phyloP scores from a whole-genome alignment of 1,140 invertebrate genomes.

The Sycophila sp. region DNA sequence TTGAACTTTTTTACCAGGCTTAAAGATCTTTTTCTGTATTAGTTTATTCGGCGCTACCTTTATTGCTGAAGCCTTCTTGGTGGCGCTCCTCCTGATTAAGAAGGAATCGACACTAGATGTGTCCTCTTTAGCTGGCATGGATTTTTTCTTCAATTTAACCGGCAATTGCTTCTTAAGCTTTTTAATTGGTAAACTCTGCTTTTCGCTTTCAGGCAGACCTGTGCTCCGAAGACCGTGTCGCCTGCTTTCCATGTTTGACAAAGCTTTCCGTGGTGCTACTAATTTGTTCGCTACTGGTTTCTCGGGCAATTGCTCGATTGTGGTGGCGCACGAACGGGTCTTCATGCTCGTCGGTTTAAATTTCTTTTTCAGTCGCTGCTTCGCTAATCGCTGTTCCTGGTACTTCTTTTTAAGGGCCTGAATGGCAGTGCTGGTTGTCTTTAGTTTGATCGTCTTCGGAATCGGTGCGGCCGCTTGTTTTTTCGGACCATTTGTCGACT shows the following conservation, averaged over 20 bases:
- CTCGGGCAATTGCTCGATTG: constrained; percentile 27
- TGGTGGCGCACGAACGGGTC: constrained; percentile 56
- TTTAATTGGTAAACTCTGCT: constrained; percentile 9
- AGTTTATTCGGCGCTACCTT: constrained; percentile 17
- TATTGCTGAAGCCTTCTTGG: constrained; percentile 24
- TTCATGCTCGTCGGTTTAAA: constrained; percentile 58
- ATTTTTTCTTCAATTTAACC: constrained; percentile 8
- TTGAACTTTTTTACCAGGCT: constrained; percentile 57
- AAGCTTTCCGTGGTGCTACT: constrained; percentile 49
- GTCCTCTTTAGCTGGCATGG: not conserved
- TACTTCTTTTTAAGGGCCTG: constrained; percentile 74
- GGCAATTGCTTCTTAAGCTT: not conserved
- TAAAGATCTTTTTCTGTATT: constrained; percentile 49
- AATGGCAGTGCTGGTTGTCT: constrained; percentile 64
- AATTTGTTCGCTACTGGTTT: constrained; percentile 29
- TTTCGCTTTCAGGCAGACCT: constrained; percentile 41
- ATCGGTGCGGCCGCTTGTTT: constrained; percentile 44
- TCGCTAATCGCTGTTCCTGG: constrained; percentile 72
- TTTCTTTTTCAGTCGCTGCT: constrained; percentile 62
- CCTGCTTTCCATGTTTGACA: constrained; percentile 51
- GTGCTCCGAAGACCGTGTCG: constrained; percentile 58
- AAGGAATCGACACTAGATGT: constrained; percentile 4
- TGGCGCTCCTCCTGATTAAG: not conserved
- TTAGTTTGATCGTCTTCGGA: constrained; percentile 53
- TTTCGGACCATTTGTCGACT: constrained; percentile 43